phyloP scores from a whole-genome alignment of 2,797 vertebrate species.

The Schizopygopsis pylzovi region DNA sequence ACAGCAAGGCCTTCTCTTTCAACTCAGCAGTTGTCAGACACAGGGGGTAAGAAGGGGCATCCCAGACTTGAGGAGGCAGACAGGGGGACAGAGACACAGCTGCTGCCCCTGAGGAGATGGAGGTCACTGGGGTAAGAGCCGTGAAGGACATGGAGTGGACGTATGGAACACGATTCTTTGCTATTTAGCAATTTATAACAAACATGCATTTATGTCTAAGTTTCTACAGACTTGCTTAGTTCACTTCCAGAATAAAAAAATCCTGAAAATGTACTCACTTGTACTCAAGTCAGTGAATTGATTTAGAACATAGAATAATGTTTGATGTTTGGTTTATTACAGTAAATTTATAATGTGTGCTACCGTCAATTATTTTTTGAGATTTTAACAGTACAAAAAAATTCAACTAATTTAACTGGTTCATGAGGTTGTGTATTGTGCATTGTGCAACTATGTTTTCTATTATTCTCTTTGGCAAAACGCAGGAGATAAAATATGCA shows the following conservation, averaged over 20 bases:
- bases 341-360: not conserved
- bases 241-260: not conserved
- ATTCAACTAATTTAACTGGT: not conserved
- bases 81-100: slow-evolving; percentile 34
- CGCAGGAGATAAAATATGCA: not conserved
- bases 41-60: slow-evolving; percentile 34
- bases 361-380: not conserved
- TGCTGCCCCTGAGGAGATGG: slow-evolving; percentile 42
- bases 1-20: slow-evolving; percentile 69
- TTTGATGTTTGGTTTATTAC: not conserved
- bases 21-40: slow-evolving; percentile 61
- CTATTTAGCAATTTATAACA: not conserved
- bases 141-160: not conserved
- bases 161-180: slow-evolving; percentile 14
- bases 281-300: not conserved
- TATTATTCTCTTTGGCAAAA: not conserved
- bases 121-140: slow-evolving; percentile 39
- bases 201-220: not conserved
- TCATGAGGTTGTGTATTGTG: not conserved
- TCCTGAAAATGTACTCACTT: not conserved
- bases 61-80: slow-evolving; percentile 35
- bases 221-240: not conserved
- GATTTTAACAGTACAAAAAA: not conserved
- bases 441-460: not conserved
- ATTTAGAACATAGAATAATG: not conserved